Evolutionary conservation across 2,888 invertebrate genomes (phyloP).

Genomic region (Rhorus exstirpatorius): DNA sequence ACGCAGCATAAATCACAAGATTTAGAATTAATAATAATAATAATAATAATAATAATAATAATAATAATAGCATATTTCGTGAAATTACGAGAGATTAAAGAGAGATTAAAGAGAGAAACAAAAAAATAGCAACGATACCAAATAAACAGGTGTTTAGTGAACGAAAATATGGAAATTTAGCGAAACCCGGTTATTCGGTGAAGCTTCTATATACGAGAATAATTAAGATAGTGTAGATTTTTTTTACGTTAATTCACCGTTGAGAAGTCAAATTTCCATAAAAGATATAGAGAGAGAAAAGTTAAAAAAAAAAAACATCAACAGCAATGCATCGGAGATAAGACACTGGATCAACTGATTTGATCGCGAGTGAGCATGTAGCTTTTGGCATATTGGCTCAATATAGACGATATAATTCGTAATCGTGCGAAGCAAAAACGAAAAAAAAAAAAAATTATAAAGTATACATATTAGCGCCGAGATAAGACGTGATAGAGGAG

Average conservation of each 20-base stretch:
- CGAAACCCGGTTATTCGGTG: conserved; percentile 37
- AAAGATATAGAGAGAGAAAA: too few relatives aligned
- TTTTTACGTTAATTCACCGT: conserved; percentile 70
- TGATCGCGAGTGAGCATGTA: conserved; percentile 20
- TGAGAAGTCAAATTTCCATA: conserved; percentile 52
- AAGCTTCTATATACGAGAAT: conserved; percentile 58
- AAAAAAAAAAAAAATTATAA: conserved; percentile 33
- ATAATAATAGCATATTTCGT: conserved; percentile 37
- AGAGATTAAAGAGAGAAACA: conserved; percentile 4
- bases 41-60: conserved; percentile 19
- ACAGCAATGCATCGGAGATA: conserved; percentile 7
- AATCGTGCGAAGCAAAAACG: conserved; percentile 16
- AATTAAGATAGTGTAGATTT: conserved; percentile 67
- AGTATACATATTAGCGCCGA: conserved; percentile 44
- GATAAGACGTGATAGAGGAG: conserved; percentile 37
- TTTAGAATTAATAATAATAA: conserved; percentile 30
- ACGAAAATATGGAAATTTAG: conserved; percentile 35
- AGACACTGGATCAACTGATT: conserved; percentile 1
- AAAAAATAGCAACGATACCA: conserved; percentile 40
- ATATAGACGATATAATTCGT: conserved; percentile 42
- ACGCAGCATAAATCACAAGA: conserved; percentile 21
- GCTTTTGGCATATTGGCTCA: conserved; percentile 35
- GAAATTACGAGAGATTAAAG: conserved; percentile 22
- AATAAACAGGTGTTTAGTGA: conserved; percentile 46
- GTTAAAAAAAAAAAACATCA: conserved; percentile 22